phyloP scores from a whole-genome alignment of 2,888 invertebrate genomes.

The Trichacis sp. region DNA sequence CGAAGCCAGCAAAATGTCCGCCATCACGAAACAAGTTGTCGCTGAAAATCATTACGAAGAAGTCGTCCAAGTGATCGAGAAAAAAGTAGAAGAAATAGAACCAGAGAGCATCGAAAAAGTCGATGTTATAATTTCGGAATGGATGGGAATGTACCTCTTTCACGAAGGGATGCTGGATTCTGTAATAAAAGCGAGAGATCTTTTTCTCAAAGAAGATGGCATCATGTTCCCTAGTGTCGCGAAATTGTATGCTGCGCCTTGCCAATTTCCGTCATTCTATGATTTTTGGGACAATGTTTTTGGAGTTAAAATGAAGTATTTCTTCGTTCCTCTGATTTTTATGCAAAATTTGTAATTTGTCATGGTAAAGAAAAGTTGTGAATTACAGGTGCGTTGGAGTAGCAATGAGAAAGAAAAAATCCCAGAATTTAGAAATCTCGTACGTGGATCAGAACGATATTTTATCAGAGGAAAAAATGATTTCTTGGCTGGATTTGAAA shows the following conservation, averaged over 20 bases:
- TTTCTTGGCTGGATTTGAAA: conserved; percentile 79
- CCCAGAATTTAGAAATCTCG: conserved; percentile 76
- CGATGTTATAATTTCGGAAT: conserved; percentile 93
- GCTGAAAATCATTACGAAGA: conserved; percentile 79
- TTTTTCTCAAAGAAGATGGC: conserved; percentile 81
- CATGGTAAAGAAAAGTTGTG: conserved; percentile 2
- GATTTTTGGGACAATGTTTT: conserved; percentile 83
- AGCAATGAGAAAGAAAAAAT: conserved; percentile 75
- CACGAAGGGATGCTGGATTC: conserved; percentile 97
- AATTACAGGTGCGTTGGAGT: conserved; percentile 71
- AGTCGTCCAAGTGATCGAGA: conserved; percentile 81
- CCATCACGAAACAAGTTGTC: conserved; percentile 76
- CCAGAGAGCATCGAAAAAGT: conserved; percentile 78
- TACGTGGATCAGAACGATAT: conserved; percentile 73
- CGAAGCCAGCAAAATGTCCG: conserved; percentile 82
- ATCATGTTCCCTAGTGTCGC: conserved; percentile 82
- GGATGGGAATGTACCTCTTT: conserved; percentile 97
- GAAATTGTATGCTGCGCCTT: conserved; percentile 76
- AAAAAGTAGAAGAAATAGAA: conserved; percentile 81
- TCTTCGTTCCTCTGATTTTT: too few species aligned
- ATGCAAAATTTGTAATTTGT: too few species aligned
- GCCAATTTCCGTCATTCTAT: conserved; percentile 75
- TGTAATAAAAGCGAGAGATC: conserved; percentile 84
- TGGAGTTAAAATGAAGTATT: conserved; percentile 83
- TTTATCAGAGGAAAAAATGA: conserved; percentile 75